Base-by-base conservation (phyloP, 2,888 invertebrate genomes). In the Abrostola triplasia region DNA sequence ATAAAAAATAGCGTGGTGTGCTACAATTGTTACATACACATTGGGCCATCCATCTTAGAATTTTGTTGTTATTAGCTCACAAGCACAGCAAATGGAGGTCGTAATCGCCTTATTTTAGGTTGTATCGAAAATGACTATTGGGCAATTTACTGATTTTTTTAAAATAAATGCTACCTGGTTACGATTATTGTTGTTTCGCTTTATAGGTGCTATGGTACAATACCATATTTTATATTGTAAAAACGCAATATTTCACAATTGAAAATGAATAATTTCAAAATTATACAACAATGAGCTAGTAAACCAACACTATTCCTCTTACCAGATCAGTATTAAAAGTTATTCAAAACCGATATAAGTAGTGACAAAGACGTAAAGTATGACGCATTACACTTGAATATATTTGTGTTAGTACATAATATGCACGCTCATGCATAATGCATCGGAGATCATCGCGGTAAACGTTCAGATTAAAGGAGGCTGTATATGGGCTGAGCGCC, bases 361-460 rank as follows among this genome's bases (percentile, higher is more conserved):
- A 56, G 64, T 69, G 63, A 69, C 64, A 64, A 66, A 60, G 62
- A 59, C 56, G 58, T 68, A 70, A 64, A 73, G 64, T 66, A 74
- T 70, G 69, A 79, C 59, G 80, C 67, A 75, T 74, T 69, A 59
- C 57, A 61, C 40, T 64, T 63, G 69, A 79, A 76, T 78, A 73
- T 73, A 76, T 73, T 76, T 67, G 69, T 71, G 76, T 66, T 70
- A 74, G 68, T 71, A 80, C 74, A 73, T 72, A 74, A 86, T 87
- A 85, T 89, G 89, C 87, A 86, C 78, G 77, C 80, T 84, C 87
- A 90, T 93, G 87, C 86, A 92, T 91, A 85, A 89, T 92, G 86
- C 87, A 92, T 89, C 78, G 78, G 83, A 84, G 87, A 90, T 90
- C 88, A 88, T 85, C 84, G 84, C 79, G 71, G 80, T 84, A 84